Conservation (phyloP, 2,888 invertebrate genomes). For the Linyphia triangularis region DNA sequence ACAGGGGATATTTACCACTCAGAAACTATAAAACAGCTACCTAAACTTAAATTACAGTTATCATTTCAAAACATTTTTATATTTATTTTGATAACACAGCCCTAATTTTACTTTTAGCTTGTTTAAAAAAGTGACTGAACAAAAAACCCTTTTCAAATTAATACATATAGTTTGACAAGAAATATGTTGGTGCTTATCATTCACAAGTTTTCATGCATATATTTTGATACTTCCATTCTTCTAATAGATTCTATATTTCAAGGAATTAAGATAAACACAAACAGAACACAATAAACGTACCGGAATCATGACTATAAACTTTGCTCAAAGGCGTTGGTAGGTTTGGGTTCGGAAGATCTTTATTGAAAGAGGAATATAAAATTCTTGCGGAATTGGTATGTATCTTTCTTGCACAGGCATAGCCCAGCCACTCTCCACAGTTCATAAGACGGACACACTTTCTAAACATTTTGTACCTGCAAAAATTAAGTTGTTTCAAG, state of each 20-base stretch:
- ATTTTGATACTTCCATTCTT: not conserved
- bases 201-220: not conserved
- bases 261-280: too few species aligned
- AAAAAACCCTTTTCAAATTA: too few species aligned
- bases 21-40: too few species aligned
- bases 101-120: too few species aligned
- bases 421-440: conserved; percentile 12
- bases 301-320: conserved; percentile 38
- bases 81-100: too few species aligned
- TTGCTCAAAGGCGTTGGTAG: conserved; percentile 45
- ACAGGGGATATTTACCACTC: too few species aligned
- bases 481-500: too few species aligned
- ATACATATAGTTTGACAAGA: too few species aligned
- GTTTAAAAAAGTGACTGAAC: too few species aligned
- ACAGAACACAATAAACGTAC: conserved; percentile 17
- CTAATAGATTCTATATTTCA: not conserved
- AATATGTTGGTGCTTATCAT: not conserved
- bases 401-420: not conserved
- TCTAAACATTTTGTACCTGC: conserved; percentile 43
- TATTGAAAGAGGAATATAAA: conserved; percentile 27
- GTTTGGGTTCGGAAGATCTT: conserved; percentile 53
- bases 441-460: not conserved
- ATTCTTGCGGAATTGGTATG: conserved; percentile 32
- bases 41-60: too few species aligned
- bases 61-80: too few species aligned